These are phyloP conservation scores for Ectobius pallidus DNA, from an alignment of 2,888 invertebrate genomes.

Conservation along the genomic window DNA sequence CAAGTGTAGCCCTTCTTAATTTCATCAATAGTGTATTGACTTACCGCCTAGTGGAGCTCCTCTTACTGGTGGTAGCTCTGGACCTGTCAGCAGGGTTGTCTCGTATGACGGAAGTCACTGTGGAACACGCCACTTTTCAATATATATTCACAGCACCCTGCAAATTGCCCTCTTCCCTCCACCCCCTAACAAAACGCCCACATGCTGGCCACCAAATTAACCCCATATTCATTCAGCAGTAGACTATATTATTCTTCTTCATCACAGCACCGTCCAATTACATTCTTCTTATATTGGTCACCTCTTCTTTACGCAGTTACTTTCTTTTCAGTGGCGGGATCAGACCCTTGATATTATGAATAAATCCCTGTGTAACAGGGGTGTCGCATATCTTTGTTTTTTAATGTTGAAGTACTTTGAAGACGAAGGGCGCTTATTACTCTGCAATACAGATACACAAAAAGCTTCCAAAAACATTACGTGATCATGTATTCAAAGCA, in stretches of 20 bases:
- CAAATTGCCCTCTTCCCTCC: neutral
- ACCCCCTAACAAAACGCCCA: neutral
- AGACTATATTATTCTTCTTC: neutral
- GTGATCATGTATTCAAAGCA: too few species aligned
- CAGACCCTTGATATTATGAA: too few species aligned
- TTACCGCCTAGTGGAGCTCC: neutral
- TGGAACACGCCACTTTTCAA: neutral
- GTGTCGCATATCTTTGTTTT: too few species aligned
- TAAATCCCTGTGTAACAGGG: too few species aligned
- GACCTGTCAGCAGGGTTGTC: neutral
- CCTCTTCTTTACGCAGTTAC: neutral
- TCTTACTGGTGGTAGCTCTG: neutral
- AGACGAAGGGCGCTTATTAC: too few species aligned
- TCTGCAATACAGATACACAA: too few species aligned
- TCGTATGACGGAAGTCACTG: neutral
- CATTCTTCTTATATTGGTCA: neutral
- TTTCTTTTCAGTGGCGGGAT: constrained; percentile 2
- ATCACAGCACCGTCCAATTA: constrained; percentile 13
- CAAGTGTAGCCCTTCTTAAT: too few species aligned
- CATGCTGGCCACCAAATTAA: constrained; percentile 11
- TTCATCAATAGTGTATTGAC: too few species aligned
- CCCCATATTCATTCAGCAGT: neutral
- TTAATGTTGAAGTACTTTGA: too few species aligned
- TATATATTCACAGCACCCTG: constrained; percentile 11
- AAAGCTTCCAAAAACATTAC: too few species aligned